Conservation (phyloP, 2,797 vertebrate genomes). For the Cephalopachus bancanus region DNA sequence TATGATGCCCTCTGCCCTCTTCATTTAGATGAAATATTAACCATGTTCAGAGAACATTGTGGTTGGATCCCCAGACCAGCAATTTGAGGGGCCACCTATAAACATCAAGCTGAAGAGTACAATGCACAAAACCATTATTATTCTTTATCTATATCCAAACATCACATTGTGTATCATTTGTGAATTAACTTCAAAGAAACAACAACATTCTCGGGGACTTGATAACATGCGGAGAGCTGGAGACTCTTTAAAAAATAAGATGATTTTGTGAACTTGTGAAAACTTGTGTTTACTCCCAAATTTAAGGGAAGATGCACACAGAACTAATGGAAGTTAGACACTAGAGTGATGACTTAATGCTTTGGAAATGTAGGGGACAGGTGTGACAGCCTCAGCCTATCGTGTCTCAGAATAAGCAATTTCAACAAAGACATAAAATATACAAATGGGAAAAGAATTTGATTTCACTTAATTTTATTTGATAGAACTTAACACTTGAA, state of each 20-base stretch:
- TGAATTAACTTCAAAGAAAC: conserved; percentile 18
- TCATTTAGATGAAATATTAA: neutral
- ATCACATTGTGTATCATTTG: neutral
- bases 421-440: conserved; percentile 79
- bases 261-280: neutral
- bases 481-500: conserved; percentile 81
- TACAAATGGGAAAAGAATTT: conserved; percentile 80
- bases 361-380: conserved; percentile 66
- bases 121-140: neutral
- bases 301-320: neutral
- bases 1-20: neutral
- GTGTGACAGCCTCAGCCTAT: conserved; percentile 33
- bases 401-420: conserved; percentile 76
- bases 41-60: neutral
- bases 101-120: neutral
- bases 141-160: neutral
- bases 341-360: conserved; percentile 33
- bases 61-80: neutral
- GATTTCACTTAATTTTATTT: conserved; percentile 84
- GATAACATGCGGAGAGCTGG: neutral
- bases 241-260: neutral
- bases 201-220: neutral
- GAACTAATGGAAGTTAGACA: conserved; percentile 70
- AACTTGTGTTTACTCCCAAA: conserved; percentile 30
- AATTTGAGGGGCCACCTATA: neutral